These are phyloP conservation scores for Lithosia quadra DNA, from an alignment of 2,888 invertebrate species.

Conservation along the genomic window DNA sequence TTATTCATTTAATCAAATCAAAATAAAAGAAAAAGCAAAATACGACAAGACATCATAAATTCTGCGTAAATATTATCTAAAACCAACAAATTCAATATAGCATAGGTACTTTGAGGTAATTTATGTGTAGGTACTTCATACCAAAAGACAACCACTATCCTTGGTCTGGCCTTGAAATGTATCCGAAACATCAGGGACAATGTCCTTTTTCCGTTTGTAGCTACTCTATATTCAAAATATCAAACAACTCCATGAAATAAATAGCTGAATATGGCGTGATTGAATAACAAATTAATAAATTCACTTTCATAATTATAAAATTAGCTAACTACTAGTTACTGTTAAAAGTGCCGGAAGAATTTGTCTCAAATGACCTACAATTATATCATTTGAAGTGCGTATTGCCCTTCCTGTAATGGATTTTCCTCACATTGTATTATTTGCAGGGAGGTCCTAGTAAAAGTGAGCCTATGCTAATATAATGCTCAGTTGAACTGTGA, in stretches of 20 bases:
- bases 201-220: neutral
- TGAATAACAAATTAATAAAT: neutral
- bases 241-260: neutral
- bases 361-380: slow-evolving; percentile 12
- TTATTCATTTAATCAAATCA: no score
- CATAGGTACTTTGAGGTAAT: no score
- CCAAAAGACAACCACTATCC: no score
- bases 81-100: no score
- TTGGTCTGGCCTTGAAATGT: no score
- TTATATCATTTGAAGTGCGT: slow-evolving; percentile 24
- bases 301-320: neutral
- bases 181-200: no score
- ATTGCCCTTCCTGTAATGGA: slow-evolving; percentile 5
- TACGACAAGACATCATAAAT: no score
- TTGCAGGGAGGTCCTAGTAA: neutral
- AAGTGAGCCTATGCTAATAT: neutral
- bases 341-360: neutral
- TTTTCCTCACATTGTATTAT: slow-evolving; percentile 50
- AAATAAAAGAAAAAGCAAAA: no score
- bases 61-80: no score
- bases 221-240: neutral
- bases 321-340: no score
- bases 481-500: slow-evolving; percentile 35
- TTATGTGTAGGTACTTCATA: no score
- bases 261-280: neutral